Percentiles rank a stretch among this genome's conserved stretches.
These are phyloP conservation scores for Stichopus horrens DNA, from an alignment of 53 echinoderm and acorn worm genomes.

Conservation along the genomic window DNA sequence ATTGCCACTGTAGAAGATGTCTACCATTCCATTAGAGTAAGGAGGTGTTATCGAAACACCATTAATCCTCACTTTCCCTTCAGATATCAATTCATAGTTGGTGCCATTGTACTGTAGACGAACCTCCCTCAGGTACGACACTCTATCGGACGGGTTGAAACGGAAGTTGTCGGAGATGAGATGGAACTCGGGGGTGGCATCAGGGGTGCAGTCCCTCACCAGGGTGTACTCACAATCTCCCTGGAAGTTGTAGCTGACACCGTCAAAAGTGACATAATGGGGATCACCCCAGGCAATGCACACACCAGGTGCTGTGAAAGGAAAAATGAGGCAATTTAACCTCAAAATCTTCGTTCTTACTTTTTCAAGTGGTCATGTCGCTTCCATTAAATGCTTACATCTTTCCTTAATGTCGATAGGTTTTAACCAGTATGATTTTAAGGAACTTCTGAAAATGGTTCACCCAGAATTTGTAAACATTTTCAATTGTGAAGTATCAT, in stretches of 20 bases:
- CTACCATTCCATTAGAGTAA: slow-evolving; percentile 17
- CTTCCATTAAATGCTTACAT: too few species aligned
- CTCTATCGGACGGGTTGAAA: slow-evolving; percentile 53
- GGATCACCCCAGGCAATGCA: slow-evolving; percentile 70
- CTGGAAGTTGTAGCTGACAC: slow-evolving; percentile 61
- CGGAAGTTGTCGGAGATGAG: slow-evolving; percentile 55
- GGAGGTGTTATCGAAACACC: slow-evolving; percentile 68
- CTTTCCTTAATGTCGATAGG: too few species aligned
- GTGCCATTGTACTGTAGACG: slow-evolving; percentile 39
- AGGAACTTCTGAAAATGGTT: too few species aligned
- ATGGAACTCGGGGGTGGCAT: slow-evolving; percentile 47
- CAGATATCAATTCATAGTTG: slow-evolving; percentile 45
- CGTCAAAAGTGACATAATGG: slow-evolving; percentile 84
- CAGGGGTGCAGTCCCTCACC: slow-evolving; percentile 47
- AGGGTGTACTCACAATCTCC: slow-evolving; percentile 75
- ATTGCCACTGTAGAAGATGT: slow-evolving; percentile 17
- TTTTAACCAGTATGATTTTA: too few species aligned
- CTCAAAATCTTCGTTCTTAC: not conserved
- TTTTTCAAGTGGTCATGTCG: too few species aligned
- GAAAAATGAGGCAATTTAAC: not conserved
- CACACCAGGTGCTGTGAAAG: slow-evolving; percentile 51
- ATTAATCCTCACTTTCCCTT: slow-evolving; percentile 49
- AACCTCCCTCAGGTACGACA: slow-evolving; percentile 56
- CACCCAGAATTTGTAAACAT: too few species aligned
- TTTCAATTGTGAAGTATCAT: too few species aligned